These are phyloP conservation scores for Intellagama lesueurii DNA, from an alignment of 2,797 vertebrate species.

Conservation along the genomic window DNA sequence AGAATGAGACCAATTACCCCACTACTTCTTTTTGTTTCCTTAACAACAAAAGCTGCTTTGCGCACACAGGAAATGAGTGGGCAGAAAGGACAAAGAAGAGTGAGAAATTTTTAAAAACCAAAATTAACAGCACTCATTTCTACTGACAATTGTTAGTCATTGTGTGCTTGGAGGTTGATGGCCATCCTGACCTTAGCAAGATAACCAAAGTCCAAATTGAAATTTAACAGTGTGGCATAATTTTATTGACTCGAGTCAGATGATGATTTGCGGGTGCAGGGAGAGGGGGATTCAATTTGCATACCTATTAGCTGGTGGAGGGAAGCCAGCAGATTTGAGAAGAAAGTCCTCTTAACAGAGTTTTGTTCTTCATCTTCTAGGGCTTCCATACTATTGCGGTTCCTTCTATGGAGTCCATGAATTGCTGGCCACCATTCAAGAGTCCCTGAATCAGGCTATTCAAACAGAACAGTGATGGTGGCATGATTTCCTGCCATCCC, in stretches of 20 bases:
- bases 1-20: slow-evolving; percentile 22
- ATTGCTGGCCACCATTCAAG: neutral
- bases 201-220: slow-evolving; percentile 15
- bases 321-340: slow-evolving; percentile 16
- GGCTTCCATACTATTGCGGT: slow-evolving; percentile 9
- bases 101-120: neutral
- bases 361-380: slow-evolving; percentile 31
- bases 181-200: neutral
- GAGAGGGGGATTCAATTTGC: slow-evolving; percentile 4
- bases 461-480: neutral
- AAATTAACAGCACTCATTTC: neutral
- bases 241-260: neutral
- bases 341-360: slow-evolving; percentile 5
- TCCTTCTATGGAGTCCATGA: slow-evolving; percentile 24
- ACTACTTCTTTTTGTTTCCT: slow-evolving; percentile 14
- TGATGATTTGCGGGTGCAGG: neutral
- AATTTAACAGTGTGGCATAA: slow-evolving; percentile 10
- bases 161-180: neutral
- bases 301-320: slow-evolving; percentile 27
- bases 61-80: slow-evolving; percentile 3
- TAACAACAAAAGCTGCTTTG: slow-evolving; percentile 12
- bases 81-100: slow-evolving; percentile 12
- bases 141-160: neutral
- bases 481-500: neutral
- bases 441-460: slow-evolving; percentile 13